A percentile compares a stretch with the other conserved stretches of the same genome.
These are phyloP conservation scores for Cromileptes altivelis DNA, from an alignment of 2,113 vertebrate genomes.

Conservation along the genomic window DNA sequence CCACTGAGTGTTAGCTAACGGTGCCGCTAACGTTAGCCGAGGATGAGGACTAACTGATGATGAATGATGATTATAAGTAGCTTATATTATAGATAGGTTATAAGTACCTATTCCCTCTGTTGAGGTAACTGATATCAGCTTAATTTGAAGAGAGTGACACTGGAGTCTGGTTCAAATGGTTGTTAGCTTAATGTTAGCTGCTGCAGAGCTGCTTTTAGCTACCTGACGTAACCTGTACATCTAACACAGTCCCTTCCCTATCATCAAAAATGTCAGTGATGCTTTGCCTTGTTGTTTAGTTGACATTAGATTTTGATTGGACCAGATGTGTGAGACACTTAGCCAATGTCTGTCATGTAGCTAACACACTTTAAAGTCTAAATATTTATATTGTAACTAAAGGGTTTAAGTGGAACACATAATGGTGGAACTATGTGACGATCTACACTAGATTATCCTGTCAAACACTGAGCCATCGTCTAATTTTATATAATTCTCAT, in stretches of 20 bases:
- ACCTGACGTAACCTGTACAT: neutral
- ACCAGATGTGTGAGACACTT: too few species aligned
- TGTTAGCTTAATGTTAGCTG: conserved; percentile 5
- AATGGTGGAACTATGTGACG: neutral
- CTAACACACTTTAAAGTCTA: too few species aligned
- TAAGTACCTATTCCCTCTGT: fast-evolving
- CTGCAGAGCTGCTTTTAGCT: conserved; percentile 8
- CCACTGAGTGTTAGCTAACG: conserved; percentile 47
- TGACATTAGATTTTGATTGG: too few species aligned
- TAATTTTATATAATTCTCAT: neutral
- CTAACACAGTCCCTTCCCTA: neutral
- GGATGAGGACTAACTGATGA: neutral
- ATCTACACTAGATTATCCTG: neutral
- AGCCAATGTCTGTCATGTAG: too few species aligned
- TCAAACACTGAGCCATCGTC: neutral
- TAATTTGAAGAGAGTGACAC: neutral
- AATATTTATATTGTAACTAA: too few species aligned
- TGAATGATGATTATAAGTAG: neutral
- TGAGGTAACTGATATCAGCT: neutral
- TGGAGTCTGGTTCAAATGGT: neutral
- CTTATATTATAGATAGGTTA: fast-evolving
- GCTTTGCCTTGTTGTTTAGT: neutral
- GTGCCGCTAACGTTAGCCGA: neutral
- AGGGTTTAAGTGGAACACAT: too few species aligned
- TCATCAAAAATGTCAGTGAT: neutral